Evolutionary conservation across 2,797 vertebrate genomes (phyloP).

Genomic region (Gorsachius magnificus): DNA sequence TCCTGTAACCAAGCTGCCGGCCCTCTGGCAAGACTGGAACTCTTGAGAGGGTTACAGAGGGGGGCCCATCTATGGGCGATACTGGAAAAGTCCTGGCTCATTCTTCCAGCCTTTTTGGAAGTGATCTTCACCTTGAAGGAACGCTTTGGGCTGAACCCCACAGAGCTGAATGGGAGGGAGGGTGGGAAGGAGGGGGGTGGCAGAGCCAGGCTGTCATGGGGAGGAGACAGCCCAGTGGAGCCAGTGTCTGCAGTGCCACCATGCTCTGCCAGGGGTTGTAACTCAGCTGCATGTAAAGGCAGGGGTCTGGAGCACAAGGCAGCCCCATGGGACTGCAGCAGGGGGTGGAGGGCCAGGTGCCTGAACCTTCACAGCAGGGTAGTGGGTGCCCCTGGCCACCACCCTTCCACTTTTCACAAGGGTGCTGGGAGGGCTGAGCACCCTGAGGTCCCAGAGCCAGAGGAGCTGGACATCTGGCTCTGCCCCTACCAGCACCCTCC

Average conservation of each 20-base stretch:
- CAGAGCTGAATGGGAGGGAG: neutral
- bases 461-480: neutral
- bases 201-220: neutral
- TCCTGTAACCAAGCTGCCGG: neutral
- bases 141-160: neutral
- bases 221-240: neutral
- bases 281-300: rapidly evolving
- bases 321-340: neutral
- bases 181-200: neutral
- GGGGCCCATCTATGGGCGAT: rapidly evolving
- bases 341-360: rapidly evolving
- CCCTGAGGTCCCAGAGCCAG: neutral
- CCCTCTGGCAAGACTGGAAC: neutral
- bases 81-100: neutral
- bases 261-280: neutral
- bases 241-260: neutral
- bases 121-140: neutral
- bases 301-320: neutral
- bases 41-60: neutral
- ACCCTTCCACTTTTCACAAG: neutral
- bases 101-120: neutral
- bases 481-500: neutral
- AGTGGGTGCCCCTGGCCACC: neutral
- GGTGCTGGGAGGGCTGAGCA: neutral
- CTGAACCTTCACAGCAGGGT: neutral